Evolutionary conservation across 2,113 vertebrate genomes (phyloP).

Genomic region (Arenaria interpres): DNA sequence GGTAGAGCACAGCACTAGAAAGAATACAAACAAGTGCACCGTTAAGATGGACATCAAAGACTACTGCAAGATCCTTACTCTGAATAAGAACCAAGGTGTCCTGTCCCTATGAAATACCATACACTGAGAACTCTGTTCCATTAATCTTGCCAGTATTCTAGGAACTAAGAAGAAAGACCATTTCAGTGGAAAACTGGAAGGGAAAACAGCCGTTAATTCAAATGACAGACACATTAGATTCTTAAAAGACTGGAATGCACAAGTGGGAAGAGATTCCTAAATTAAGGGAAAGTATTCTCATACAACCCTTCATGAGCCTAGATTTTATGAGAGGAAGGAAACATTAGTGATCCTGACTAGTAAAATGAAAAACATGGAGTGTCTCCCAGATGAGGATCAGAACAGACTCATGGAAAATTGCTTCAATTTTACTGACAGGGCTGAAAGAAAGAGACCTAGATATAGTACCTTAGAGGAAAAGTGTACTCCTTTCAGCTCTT

Average conservation of each 20-base stretch:
- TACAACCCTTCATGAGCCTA: neutral
- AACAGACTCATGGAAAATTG: neutral
- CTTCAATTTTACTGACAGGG: neutral
- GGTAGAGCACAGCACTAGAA: neutral
- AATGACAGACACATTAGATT: neutral
- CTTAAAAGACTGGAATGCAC: neutral
- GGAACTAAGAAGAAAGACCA: neutral
- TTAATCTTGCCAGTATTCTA: neutral
- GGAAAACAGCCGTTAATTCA: neutral
- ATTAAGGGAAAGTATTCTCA: neutral
- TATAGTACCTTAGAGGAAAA: neutral
- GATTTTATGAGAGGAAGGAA: neutral
- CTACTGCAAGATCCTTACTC: neutral
- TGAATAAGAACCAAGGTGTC: neutral
- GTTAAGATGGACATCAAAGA: neutral
- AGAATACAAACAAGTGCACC: neutral
- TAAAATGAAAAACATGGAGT: neutral
- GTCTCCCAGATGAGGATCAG: neutral
- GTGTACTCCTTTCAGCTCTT: neutral
- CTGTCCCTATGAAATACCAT: neutral
- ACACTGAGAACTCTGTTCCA: neutral
- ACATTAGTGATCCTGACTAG: neutral
- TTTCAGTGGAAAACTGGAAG: neutral
- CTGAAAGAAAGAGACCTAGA: neutral
- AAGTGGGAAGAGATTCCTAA: neutral